Base-by-base conservation (phyloP, 2,888 invertebrate genomes). In the Acholoe squamosa region DNA sequence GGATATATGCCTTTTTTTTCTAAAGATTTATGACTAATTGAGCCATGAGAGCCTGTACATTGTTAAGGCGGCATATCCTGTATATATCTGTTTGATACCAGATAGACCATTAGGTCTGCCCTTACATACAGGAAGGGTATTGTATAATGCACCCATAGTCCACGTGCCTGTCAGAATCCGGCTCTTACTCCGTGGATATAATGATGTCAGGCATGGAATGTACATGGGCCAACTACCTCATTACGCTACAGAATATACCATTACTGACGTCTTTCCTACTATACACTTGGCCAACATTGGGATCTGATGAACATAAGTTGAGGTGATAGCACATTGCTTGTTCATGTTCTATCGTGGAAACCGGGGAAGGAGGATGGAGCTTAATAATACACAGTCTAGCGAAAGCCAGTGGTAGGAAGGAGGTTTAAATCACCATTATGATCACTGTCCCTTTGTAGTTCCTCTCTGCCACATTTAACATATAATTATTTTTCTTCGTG, bases 221-320 rank as follows among this genome's bases (percentile, higher is more conserved):
- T n/a, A 61, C 22, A 10, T n/a, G 25, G 14, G 28, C n/a, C 71
- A 71, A 25, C 71, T 71, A 28, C 25, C 71, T 71, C 71, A 25
- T 71, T 25, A 71, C 3, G 28, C 71, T 16, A 25, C 71, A 71
- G 71, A 71, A 71, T 71, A 71, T 25, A 71, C 71, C 71, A 71
- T 71, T 71, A 71, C 25, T 43, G 43, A 43, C 71, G 16, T 28
- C 71, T 25, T 25, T 28, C 71, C 19, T n/a, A 19, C 61, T 3
- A n/a, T 19, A n/a, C 61, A 7, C 71, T 28, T 28, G 28, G 3
- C 71, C 71, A n/a, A 71, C 28, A 71, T 71, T 71, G 28, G 71
- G 28, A 71, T 71, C 71, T 71, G 71, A 25, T 71, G 71, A 28
- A 28, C 71, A 28, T 28, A 28, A 28, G 25, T 28, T 25, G 25